Base-by-base conservation (phyloP, 2,113 vertebrate species). In the Corythoichthys intestinalis region DNA sequence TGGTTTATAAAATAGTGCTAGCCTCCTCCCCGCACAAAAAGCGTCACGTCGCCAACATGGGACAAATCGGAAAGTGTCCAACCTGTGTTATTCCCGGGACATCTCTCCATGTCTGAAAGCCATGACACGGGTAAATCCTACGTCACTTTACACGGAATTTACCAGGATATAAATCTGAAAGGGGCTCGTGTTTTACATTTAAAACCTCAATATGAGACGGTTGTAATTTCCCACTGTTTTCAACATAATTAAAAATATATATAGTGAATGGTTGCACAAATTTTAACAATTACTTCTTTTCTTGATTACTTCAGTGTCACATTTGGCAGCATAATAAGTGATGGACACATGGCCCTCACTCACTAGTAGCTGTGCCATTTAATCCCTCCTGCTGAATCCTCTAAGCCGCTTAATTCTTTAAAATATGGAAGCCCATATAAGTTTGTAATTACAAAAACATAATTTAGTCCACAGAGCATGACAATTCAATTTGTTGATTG, bases 401-500 rank as follows among this genome's bases (percentile, higher is more conserved):
- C 91, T 52, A 91, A 95, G 92, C 92, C 92, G 92, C 91, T 91
- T 94, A 94, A 94, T 95, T 93, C 92, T 91, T 93, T 89, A 92
- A 92, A 95, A 94, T 94, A 92, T 90, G 90, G 91, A 92, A 93
- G 94, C 93, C 93, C 87, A 83, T 75, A 83, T 72, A 69, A 73
- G 65, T 86, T 96, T 94, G 92, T 96, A 96, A 98, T 97, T 95
- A 98, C 95, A 94, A 93, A 96, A 96, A 96, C 93, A 94, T 93
- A 94, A 93, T 95, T 96, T 96, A 96, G 95, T 95, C 94, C 93
- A 91, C 94, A 94, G 94, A 95, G 95, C 96, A 95, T 96, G 94
- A 97, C 95, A 97, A 97, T 97, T 98, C 94, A 98, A 96, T 98
- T 96, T 96, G 94, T 95, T 95, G 94, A 95, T 95, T 93, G 93